A percentile compares a stretch with the other conserved stretches of the same genome.
Conservation (phyloP, 1,140 invertebrate genomes). For the Frieseomelitta varia region DNA sequence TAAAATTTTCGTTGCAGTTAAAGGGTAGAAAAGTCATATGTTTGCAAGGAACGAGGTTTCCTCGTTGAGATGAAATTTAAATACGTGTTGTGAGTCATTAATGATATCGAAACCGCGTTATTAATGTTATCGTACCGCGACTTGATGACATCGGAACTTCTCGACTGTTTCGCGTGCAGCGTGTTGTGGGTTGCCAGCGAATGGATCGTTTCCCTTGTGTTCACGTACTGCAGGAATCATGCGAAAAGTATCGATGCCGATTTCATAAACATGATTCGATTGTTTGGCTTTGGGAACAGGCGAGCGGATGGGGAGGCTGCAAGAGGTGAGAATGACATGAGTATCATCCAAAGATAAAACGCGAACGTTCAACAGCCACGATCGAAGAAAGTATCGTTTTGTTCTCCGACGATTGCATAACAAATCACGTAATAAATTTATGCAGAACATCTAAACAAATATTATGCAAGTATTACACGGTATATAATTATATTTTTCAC, state of each 20-base stretch:
- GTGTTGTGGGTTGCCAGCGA: constrained; percentile 4
- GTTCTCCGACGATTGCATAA: background rate
- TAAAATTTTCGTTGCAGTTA: background rate
- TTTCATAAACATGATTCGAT: constrained; percentile 7
- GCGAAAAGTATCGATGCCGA: background rate
- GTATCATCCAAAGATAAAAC: background rate
- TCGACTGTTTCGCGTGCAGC: constrained; percentile 27
- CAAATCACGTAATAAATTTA: background rate
- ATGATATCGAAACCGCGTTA: constrained; percentile 1
- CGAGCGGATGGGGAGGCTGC: background rate
- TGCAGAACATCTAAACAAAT: background rate
- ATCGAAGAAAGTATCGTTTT: background rate
- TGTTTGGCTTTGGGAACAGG: background rate
- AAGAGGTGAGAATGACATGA: constrained; percentile 17
- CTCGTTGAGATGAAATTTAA: background rate
- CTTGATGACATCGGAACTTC: constrained; percentile 31
- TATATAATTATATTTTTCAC: background rate
- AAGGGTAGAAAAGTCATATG: background rate
- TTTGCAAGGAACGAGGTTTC: too few relatives aligned
- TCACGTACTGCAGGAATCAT: background rate
- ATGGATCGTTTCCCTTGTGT: constrained; percentile 21
- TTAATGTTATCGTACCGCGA: background rate
- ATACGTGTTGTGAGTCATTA: background rate
- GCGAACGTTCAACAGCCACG: too few relatives aligned
- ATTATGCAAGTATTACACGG: background rate